Base-by-base conservation (phyloP, 2,888 invertebrate species). In the Melipona beecheii region DNA sequence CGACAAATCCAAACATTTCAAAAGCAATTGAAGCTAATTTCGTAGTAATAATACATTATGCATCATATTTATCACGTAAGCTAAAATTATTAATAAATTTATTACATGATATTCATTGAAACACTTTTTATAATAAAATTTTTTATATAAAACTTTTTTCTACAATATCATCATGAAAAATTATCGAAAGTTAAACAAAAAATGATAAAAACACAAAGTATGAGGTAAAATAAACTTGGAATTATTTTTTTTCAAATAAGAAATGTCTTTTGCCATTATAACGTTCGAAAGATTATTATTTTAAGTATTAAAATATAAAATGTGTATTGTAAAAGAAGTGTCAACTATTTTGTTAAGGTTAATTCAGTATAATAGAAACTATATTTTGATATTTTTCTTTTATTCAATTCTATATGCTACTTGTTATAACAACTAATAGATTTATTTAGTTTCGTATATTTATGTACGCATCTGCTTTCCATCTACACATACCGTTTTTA, bases 1-100 rank as follows among this genome's bases (percentile, higher is more conserved):
- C 89, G 93, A 17, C 93, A 93, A 83, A 93, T 94, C 66, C 94
- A 94, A 86, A 90, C 89, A n/a, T 93, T 93, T 76, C 93, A 94
- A 52, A 92, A 92, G 50, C 93, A 93, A 80, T 84, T 92, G 54
- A 78, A 79, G 69, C 81, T 87, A 3, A 27, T 75, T 5, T 84
- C 79, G 4, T 86, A 79, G 65, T 75, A 75, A 74, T n/a, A 13
- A 31, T 52, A 50, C 21, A 78, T 56, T 49, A 60, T n/a, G 15
- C 43, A 65, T 65, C n/a, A 15, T 31, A 66, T 62, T 62, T 31
- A n/a, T 21, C 15, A 62, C 24, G 78, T 78, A 68, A 78, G 72
- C 62, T 17, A 27, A 70, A 65, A 31, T 43, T 66, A 49, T 60
- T 56, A 43, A 36, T 50, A 54, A 74, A 50, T 50, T 66, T 56